Base-by-base conservation (phyloP, 1,140 invertebrate species). In the Drosophila serrata region DNA sequence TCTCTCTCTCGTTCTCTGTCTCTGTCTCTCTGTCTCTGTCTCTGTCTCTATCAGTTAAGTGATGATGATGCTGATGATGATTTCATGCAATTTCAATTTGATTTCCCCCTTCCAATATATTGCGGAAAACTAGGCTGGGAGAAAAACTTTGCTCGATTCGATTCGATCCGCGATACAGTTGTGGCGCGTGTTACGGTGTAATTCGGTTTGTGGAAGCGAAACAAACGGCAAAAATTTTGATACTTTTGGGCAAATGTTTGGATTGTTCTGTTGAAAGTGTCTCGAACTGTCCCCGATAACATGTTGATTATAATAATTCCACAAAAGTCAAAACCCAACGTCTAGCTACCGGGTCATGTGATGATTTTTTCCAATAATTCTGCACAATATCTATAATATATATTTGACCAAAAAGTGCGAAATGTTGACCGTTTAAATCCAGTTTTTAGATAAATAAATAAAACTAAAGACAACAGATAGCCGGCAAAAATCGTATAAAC, bases 201-300 rank as follows among this genome's bases (percentile, higher is more conserved):
- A 29, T 12, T 53, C 33, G 37, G 49, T 31, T 43, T 65, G 49
- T 53, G 46, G 31, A 69, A 53, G 61, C 65, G 61, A 69, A 53
- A 53, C 31, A 53, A 69, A 69, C 65, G 46, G 65, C 37, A 45
- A 67, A 15, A 69, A 69, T 69, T 69, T 69, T 69, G 65, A 69
- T 69, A 55, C 35, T 68, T 68, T 68, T 69, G 37, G 45, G 65
- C 24, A 69, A 69, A 69, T 67, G 65, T 69, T 69, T 69, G 33
- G 62, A 67, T 69, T 67, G 62, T 65, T 69, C 39, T 69, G 60
- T 46, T 70, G 67, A 57, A 48, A 48, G 35, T 58, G 65, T 35
- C 65, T 70, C 58, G 51, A 70, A 49, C 51, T 42, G 65, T 40
- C 24, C 19, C 68, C 68, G 68, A 72, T 73, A 73, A 73, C 69